Evolutionary conservation across 2,797 vertebrate species (phyloP).

Genomic region (Coracias cyanogaster): DNA sequence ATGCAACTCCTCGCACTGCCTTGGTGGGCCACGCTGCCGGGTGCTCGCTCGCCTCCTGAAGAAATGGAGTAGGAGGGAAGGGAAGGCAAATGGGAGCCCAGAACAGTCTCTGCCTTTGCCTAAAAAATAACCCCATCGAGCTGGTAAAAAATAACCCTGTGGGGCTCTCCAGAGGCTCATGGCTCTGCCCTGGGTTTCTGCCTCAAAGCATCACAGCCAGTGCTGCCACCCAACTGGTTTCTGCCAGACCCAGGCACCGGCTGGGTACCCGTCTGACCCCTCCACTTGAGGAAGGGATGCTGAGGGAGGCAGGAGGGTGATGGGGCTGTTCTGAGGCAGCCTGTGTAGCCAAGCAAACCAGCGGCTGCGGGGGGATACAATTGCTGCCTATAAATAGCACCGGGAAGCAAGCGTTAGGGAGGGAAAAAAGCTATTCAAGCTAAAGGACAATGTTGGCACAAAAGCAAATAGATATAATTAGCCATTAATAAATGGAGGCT

Average conservation of each 20-base stretch:
- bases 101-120: neutral
- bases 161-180: fast-evolving
- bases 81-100: neutral
- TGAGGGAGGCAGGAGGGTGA: neutral
- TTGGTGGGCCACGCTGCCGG: neutral
- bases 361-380: neutral
- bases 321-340: neutral
- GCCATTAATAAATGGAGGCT: conserved; percentile 37
- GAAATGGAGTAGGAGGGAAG: neutral
- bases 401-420: neutral
- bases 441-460: conserved; percentile 50
- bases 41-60: fast-evolving
- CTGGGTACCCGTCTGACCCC: fast-evolving
- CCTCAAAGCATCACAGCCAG: neutral
- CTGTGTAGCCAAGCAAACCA: neutral
- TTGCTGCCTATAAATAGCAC: conserved; percentile 40
- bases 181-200: neutral
- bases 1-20: fast-evolving
- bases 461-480: conserved; percentile 58
- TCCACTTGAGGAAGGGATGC: neutral
- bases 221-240: neutral
- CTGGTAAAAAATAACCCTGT: neutral
- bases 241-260: neutral
- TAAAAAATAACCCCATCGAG: neutral
- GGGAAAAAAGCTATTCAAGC: conserved; percentile 4